Percentiles rank a stretch among this genome's conserved stretches.
Conservation (phyloP, 2,888 invertebrate genomes). For the Branchipolynoe longqiensis region DNA sequence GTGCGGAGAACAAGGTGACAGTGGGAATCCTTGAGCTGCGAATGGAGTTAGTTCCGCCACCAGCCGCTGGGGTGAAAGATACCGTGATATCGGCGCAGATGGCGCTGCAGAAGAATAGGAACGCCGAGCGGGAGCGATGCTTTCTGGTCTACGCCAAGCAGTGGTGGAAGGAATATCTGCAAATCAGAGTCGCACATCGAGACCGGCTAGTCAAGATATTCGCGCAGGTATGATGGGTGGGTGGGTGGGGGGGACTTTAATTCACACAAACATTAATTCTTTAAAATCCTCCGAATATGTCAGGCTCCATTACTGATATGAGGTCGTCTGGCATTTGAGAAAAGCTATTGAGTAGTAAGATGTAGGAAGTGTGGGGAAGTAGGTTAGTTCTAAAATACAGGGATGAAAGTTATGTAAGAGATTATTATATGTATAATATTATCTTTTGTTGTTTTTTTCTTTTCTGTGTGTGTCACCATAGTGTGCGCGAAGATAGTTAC, state of each 20-base stretch:
- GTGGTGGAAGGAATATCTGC: constrained; percentile 82
- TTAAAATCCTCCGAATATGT: background rate
- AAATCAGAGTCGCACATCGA: constrained; percentile 78
- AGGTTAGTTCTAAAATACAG: too few relatives aligned
- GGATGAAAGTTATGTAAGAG: too few relatives aligned
- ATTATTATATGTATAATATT: too few relatives aligned
- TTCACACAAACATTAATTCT: background rate
- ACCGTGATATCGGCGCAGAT: constrained; percentile 78
- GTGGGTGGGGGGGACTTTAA: too few relatives aligned
- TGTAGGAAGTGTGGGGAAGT: too few relatives aligned
- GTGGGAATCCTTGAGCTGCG: constrained; percentile 80
- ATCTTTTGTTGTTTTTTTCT: too few relatives aligned
- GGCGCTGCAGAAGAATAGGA: constrained; percentile 76
- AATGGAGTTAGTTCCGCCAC: constrained; percentile 78
- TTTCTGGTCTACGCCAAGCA: constrained; percentile 82
- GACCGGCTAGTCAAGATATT: constrained; percentile 82
- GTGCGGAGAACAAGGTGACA: constrained; percentile 78
- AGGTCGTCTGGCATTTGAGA: too few relatives aligned
- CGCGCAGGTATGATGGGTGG: constrained; percentile 77
- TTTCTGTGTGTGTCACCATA: too few relatives aligned
- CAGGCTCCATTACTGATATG: background rate
- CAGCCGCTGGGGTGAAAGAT: constrained; percentile 71
- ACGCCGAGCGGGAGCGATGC: constrained; percentile 80
- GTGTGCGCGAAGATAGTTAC: too few relatives aligned
- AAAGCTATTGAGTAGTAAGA: too few relatives aligned